These are phyloP conservation scores for Pteropus alecto DNA, from an alignment of 2,113 vertebrate species.

Conservation along the genomic window DNA sequence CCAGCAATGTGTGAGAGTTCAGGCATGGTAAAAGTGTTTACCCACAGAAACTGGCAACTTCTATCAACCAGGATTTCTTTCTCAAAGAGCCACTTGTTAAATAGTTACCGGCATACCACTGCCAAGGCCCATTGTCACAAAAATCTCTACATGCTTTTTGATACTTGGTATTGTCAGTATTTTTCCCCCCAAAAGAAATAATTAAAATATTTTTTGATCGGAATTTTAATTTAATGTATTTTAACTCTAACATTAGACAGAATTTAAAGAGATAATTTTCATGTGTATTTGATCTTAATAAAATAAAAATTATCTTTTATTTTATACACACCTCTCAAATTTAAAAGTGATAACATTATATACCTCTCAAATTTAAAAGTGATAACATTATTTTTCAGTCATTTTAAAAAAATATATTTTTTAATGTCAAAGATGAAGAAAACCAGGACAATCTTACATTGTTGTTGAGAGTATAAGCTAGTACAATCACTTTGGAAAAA, in stretches of 20 bases:
- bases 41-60: background rate
- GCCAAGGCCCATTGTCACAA: background rate
- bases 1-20: background rate
- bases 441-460: background rate
- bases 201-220: background rate
- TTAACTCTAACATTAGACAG: background rate
- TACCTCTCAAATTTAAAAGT: background rate
- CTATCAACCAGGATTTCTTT: background rate
- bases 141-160: background rate
- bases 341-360: background rate
- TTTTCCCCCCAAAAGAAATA: background rate
- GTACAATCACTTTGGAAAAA: background rate
- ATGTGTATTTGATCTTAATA: too few relatives aligned
- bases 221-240: background rate
- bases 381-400: background rate
- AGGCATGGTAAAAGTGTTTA: background rate
- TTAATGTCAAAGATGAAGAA: background rate
- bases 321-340: background rate
- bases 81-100: background rate
- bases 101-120: background rate
- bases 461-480: background rate
- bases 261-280: background rate
- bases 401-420: background rate
- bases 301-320: too few relatives aligned
- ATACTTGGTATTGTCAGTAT: background rate